Percentiles rank a stretch among this genome's conserved stretches.
phyloP scores from a whole-genome alignment of 2,888 invertebrate genomes.

The Copidosoma aretas region DNA sequence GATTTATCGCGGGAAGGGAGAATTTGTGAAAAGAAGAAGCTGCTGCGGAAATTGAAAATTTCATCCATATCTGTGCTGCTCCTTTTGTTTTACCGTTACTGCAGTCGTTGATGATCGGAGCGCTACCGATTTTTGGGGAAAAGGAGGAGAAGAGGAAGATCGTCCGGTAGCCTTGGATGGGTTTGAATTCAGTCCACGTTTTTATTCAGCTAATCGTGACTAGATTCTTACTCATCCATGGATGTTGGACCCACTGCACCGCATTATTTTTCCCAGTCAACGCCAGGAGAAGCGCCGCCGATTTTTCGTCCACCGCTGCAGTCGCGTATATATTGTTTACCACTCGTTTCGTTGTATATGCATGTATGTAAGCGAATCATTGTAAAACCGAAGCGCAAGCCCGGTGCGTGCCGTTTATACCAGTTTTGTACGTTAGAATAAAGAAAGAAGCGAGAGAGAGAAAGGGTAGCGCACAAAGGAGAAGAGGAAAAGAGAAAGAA shows the following conservation, averaged over 20 bases:
- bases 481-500: neutral
- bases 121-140: neutral
- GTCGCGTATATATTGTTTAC: too few relatives aligned
- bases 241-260: constrained; percentile 63
- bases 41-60: too few relatives aligned
- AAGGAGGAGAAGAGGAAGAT: neutral
- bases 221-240: constrained; percentile 84
- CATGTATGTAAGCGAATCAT: constrained; percentile 4
- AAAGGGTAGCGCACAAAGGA: neutral
- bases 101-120: neutral
- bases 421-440: neutral
- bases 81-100: neutral
- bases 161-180: constrained; percentile 66
- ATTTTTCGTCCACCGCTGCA: neutral
- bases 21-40: too few relatives aligned
- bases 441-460: neutral
- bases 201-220: constrained; percentile 69
- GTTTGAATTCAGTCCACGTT: constrained; percentile 80
- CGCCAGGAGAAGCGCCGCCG: neutral
- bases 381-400: neutral
- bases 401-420: neutral
- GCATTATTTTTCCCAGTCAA: neutral
- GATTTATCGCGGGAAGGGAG: neutral
- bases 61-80: neutral
- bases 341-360: neutral